Evolutionary conservation across 2,113 vertebrate genomes (phyloP), one percentile per base, ranked within the genome.

Genomic region (Solenodon paradoxus): DNA sequence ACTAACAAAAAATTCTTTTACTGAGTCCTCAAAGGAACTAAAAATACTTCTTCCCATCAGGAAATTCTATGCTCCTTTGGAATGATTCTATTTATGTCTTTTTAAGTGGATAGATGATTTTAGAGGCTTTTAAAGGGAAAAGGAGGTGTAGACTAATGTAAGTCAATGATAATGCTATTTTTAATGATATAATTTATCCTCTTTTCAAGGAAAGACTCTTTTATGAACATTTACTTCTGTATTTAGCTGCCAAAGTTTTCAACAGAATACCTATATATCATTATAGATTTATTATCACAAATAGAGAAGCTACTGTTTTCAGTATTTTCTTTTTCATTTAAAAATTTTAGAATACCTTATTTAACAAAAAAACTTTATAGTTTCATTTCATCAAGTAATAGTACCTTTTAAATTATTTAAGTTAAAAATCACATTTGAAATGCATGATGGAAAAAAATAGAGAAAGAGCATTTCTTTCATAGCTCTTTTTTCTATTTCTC

Each of bases 221-320:
- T 88, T n/a, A 92, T 92, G 30, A 90, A 53, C 88, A 40, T 75
- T 83, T 66, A 66, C n/a, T 86, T 88, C 49, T 90, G n/a, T 77
- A 61, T 78, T 93, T 91, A 79, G 16, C 61, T 93, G 19, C 85
- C 88, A 81, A 84, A 77, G 47, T 80, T 66, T 86, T 90, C 42
- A 82, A 38, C 47, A 57, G 61, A 35, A 81, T 77, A 42, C 7
- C 59, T 86, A 2, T 15, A 30, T 88, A 47, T 51, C 26, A 42
- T 7, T 42, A 12, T 15, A 87, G 59, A 49, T 20, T 95, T 22
- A 30, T 82, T 79, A 51, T 61, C n/a, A 77, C 16, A 59, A 68
- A 40, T 17, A 92, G 49, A 61, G 87, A 93, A 90, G 38, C 47
- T 72, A 9, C 42, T 75, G 5, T 61, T 94, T 49, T 64, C n/a